Evolutionary conservation across 1,140 invertebrate genomes (phyloP), one percentile per base, ranked within the genome.

Genomic region (Lanistes nyassanus): DNA sequence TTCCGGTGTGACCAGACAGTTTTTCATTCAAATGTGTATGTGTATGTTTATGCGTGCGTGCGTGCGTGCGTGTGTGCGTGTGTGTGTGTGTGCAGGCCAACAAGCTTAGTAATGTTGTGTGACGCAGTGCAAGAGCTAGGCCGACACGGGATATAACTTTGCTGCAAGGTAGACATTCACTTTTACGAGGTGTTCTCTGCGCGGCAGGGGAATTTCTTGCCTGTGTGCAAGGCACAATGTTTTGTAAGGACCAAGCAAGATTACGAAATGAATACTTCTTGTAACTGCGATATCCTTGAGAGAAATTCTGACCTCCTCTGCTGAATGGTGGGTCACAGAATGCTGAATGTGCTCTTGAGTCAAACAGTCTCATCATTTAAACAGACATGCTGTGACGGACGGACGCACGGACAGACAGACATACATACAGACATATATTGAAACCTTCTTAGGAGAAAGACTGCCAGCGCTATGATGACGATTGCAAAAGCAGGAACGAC

Each of bases 1-100:
- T n/a, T n/a, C n/a, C n/a, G 19, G 67, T 42, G 51, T 69, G 51
- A 47, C n/a, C 16, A 37, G 11, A 19, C 11, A 51, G 7, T 26
- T 69, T 26, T 69, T 26, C 51, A 29, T 47, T n/a, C 53, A 42
- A 36, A 11, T 34, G 31, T 34, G 21, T 34, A 11, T 36, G 31
- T 34, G 31, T 66, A n/a, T 36, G 64, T 66, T 29, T 36, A 36
- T 66, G 31, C 39, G 64, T 66, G 64, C 39, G 64, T 66, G 64
- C 39, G 64, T 66, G 64, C 39, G 64, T 66, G 64, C 31, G 64
- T 36, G 64, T 36, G 64, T 36, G 64, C 31, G 64, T 36, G 64
- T 36, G 64, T 36, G 64, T 36, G 64, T 66, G 64, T 36, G 64
- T 66, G 64, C 31, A 36, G 19, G 64, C 13, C 23, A 13, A 13